A percentile compares a stretch with the other conserved stretches of the same genome.
These are phyloP conservation scores for Thomomys bottae DNA, from an alignment of 2,113 vertebrate species.

Conservation along the genomic window DNA sequence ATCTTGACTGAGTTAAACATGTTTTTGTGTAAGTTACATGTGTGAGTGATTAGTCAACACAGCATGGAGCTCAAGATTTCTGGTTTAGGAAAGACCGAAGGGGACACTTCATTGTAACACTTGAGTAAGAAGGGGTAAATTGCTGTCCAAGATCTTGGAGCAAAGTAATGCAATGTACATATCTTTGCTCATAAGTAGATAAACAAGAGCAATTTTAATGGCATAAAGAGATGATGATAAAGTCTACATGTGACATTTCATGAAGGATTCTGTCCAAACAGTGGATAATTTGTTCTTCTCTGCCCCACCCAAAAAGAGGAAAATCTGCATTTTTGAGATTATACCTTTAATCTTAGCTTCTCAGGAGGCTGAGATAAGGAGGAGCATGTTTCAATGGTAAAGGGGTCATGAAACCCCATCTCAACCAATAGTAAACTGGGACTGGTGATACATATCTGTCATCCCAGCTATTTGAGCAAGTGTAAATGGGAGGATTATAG, in stretches of 20 bases:
- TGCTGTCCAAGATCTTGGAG: background rate
- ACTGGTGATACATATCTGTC: no score
- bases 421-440: no score
- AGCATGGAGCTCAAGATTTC: background rate
- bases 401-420: no score
- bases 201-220: background rate
- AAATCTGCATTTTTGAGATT: no score
- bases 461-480: no score
- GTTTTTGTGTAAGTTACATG: constrained; percentile 23
- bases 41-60: background rate
- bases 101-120: background rate
- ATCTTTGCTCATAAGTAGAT: background rate
- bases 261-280: constrained; percentile 35
- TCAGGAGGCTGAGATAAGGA: no score
- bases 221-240: constrained; percentile 7
- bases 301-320: no score
- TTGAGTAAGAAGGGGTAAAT: background rate
- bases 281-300: background rate
- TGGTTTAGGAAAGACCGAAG: constrained; percentile 8
- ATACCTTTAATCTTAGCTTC: no score
- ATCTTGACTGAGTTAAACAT: constrained; percentile 57
- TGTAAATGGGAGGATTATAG: no score
- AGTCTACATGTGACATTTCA: constrained; percentile 9
- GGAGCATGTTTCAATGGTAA: no score
- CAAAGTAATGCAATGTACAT: background rate